A percentile compares a stretch with the other conserved stretches of the same genome.
Conservation (phyloP, 2,888 invertebrate species). For the Cataglyphis rosenhaueri region DNA sequence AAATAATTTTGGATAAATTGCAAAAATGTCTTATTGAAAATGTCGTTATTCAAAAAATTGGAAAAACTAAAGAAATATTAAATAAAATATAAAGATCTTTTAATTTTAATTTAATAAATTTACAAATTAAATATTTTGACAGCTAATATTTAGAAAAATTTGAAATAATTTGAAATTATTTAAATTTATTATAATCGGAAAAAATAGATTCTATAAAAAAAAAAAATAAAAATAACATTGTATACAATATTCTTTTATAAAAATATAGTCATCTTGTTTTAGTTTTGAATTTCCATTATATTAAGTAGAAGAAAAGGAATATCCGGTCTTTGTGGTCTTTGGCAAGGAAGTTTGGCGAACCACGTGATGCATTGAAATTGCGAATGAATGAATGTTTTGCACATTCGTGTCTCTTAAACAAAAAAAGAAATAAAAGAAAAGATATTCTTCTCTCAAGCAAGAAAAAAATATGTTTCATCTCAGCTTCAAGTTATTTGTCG, state of each 20-base stretch:
- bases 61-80: background rate
- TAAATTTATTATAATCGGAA: too few relatives aligned
- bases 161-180: too few relatives aligned
- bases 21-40: background rate
- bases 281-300: background rate
- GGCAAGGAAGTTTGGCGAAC: slow-evolving; percentile 51
- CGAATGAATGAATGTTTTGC: slow-evolving; percentile 65
- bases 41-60: background rate
- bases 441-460: slow-evolving; percentile 1
- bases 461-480: slow-evolving; percentile 46
- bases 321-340: slow-evolving; percentile 58
- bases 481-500: slow-evolving; percentile 61
- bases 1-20: background rate
- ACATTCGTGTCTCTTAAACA: slow-evolving; percentile 36
- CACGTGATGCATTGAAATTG: slow-evolving; percentile 63
- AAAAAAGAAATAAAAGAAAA: slow-evolving; percentile 1
- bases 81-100: background rate
- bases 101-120: background rate
- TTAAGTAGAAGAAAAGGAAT: slow-evolving; percentile 60
- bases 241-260: background rate
- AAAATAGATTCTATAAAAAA: too few relatives aligned
- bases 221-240: background rate
- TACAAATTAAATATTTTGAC: background rate
- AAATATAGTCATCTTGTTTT: background rate
- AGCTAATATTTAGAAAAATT: too few relatives aligned